Percentiles rank a stretch among this genome's conserved stretches.
phyloP scores from a whole-genome alignment of 2,113 vertebrate species.

The Fregata magnificens region DNA sequence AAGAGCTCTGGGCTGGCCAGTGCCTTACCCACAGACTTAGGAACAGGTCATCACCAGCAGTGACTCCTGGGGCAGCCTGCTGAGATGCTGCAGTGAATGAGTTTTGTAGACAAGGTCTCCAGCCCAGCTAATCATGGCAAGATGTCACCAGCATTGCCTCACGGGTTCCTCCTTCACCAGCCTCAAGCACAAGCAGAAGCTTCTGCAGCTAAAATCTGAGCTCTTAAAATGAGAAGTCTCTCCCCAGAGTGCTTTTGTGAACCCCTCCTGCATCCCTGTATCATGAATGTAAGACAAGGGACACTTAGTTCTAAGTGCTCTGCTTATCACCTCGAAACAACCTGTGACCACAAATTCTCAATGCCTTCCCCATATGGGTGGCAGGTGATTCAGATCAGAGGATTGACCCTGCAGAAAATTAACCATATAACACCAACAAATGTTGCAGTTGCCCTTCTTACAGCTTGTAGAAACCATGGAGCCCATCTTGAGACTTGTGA shows the following conservation, averaged over 20 bases:
- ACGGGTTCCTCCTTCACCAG: not conserved
- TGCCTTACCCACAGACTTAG: not conserved
- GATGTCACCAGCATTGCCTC: not conserved
- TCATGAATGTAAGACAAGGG: not conserved
- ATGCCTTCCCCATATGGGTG: not conserved
- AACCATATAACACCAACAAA: not conserved
- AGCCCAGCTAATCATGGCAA: not conserved
- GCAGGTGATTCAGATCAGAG: not conserved
- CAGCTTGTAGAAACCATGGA: not conserved
- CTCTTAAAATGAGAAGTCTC: not conserved
- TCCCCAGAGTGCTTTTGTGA: not conserved
- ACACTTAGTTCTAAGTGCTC: not conserved
- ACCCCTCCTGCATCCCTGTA: not conserved
- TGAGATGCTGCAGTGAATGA: not conserved
- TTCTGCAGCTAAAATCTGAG: not conserved
- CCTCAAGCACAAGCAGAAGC: not conserved
- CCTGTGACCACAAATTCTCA: not conserved
- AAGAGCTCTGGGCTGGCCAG: not conserved
- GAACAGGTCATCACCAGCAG: not conserved
- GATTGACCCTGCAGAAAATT: not conserved
- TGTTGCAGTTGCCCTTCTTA: not conserved
- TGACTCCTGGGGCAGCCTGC: not conserved
- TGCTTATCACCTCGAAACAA: not conserved
- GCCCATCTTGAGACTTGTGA: not conserved
- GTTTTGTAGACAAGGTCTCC: not conserved